Evolutionary conservation across 2,797 vertebrate species (phyloP).

Genomic region (Gastrophryne carolinensis): DNA sequence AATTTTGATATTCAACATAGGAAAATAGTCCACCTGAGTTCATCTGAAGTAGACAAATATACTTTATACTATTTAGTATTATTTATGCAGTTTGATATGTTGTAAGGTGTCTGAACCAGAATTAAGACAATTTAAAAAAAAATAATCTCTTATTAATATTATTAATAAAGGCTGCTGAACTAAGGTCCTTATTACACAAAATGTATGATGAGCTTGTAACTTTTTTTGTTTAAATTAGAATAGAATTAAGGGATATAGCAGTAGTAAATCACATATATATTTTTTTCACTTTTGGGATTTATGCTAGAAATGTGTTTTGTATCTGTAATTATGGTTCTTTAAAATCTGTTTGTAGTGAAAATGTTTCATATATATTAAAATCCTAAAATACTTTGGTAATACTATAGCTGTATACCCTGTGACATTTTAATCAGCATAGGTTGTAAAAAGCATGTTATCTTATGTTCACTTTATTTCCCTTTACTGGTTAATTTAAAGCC

Average conservation of each 20-base stretch:
- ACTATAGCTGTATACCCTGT: not conserved
- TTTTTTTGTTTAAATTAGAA: too few species aligned
- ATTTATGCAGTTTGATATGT: not conserved
- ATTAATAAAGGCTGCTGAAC: not conserved
- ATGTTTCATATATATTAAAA: not conserved
- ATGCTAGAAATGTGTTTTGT: not conserved
- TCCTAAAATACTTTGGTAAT: not conserved
- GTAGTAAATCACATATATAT: too few species aligned
- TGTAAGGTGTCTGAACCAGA: not conserved
- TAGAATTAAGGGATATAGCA: too few species aligned
- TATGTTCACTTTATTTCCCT: too few species aligned
- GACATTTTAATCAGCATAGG: not conserved
- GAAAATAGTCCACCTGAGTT: conserved; percentile 55
- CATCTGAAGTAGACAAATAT: conserved; percentile 47
- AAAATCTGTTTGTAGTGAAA: not conserved
- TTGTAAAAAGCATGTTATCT: not conserved
- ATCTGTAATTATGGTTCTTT: not conserved
- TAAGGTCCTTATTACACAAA: not conserved
- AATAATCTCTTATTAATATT: not conserved
- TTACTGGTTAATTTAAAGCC: too few species aligned
- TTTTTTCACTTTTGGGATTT: too few species aligned
- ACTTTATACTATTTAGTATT: not conserved
- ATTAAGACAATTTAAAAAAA: not conserved
- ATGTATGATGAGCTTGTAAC: not conserved
- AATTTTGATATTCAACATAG: conserved; percentile 53